Percentiles rank a stretch among this genome's conserved stretches.
Evolutionary conservation across 2,113 vertebrate species (phyloP).

Genomic region (Struthidea cinerea): DNA sequence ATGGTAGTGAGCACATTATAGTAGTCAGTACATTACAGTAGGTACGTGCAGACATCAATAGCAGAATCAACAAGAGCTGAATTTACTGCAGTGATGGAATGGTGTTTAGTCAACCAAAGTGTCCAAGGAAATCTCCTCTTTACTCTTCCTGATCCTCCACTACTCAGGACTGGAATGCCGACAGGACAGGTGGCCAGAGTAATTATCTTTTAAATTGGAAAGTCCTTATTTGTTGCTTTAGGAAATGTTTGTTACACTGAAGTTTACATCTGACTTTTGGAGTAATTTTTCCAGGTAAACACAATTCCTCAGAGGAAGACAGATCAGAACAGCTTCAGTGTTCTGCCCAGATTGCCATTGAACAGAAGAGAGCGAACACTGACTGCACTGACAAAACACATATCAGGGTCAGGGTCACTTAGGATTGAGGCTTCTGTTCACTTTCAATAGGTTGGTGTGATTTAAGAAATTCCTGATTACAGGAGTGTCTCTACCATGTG

Average conservation of each 20-base stretch:
- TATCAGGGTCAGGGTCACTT: neutral
- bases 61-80: neutral
- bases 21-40: neutral
- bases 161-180: neutral
- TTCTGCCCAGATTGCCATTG: neutral
- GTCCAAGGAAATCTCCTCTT: neutral
- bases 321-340: neutral
- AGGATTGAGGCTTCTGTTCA: neutral
- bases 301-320: neutral
- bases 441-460: neutral
- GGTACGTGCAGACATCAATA: neutral
- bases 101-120: neutral
- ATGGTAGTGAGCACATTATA: neutral
- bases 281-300: neutral
- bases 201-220: neutral
- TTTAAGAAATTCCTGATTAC: neutral
- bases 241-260: neutral
- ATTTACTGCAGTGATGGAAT: neutral
- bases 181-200: neutral
- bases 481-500: neutral
- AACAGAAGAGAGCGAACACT: neutral
- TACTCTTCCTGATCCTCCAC: neutral
- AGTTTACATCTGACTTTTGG: neutral
- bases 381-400: neutral
- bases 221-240: neutral